A percentile compares a stretch with the other conserved stretches of the same genome.
phyloP scores from a whole-genome alignment of 2,888 invertebrate genomes.

The Chrysina gloriosa region DNA sequence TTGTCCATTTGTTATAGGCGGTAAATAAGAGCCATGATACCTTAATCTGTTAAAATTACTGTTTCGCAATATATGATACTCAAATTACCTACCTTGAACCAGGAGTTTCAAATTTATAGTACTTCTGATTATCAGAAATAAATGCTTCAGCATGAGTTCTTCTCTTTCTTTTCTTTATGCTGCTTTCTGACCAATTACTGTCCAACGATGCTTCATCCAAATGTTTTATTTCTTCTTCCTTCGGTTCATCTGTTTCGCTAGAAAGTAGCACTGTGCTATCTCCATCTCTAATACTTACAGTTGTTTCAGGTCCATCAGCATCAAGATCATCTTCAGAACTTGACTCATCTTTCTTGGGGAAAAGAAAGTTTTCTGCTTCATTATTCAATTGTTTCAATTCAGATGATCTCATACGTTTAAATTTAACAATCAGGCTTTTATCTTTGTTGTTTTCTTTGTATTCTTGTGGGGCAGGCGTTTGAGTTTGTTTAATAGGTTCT shows the following conservation, averaged over 20 bases:
- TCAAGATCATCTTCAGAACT: constrained; percentile 70
- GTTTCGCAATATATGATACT: neutral
- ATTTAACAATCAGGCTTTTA: constrained; percentile 74
- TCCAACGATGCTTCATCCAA: constrained; percentile 52
- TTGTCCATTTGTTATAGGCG: constrained; percentile 50
- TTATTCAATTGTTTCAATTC: constrained; percentile 82
- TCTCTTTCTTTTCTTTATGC: constrained; percentile 59
- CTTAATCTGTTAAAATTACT: constrained; percentile 62
- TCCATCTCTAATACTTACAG: constrained; percentile 47
- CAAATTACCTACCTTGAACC: constrained; percentile 64
- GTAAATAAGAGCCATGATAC: constrained; percentile 62
- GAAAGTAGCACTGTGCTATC: constrained; percentile 49
- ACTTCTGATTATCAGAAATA: constrained; percentile 71
- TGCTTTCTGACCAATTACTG: constrained; percentile 56
- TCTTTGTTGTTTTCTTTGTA: constrained; percentile 54
- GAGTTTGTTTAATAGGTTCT: constrained; percentile 45
- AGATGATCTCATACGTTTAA: constrained; percentile 78
- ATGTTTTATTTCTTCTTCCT: constrained; percentile 40
- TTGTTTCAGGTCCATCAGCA: constrained; percentile 64
- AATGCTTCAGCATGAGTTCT: constrained; percentile 71
- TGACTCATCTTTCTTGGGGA: constrained; percentile 76
- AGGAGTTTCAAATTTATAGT: constrained; percentile 67
- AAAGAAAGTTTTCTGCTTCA: constrained; percentile 90
- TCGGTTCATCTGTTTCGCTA: constrained; percentile 48
- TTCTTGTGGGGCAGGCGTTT: constrained; percentile 54